Conservation (phyloP, 1,140 invertebrate genomes). For the Metopolophium dirhodum region DNA sequence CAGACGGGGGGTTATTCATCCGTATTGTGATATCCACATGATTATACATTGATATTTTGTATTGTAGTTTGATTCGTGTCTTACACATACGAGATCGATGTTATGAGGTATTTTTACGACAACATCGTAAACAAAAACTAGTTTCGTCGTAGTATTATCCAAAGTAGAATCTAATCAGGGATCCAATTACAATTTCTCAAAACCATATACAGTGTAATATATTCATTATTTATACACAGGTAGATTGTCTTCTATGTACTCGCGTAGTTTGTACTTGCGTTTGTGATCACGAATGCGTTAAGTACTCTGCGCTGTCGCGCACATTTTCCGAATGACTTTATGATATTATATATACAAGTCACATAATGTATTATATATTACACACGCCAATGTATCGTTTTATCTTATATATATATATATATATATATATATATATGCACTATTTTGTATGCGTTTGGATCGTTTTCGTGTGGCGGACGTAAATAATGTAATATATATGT, state of each 20-base stretch:
- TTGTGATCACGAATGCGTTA: not conserved
- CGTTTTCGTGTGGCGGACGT: not conserved
- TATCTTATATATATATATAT: too few relatives aligned
- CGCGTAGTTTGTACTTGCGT: not conserved
- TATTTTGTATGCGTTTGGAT: not conserved
- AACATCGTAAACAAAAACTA: not conserved
- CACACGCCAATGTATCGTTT: not conserved
- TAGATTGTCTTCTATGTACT: not conserved
- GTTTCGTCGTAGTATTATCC: not conserved
- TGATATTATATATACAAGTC: not conserved
- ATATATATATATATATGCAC: not conserved
- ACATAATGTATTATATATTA: not conserved
- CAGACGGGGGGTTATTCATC: not conserved
- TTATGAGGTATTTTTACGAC: constrained; percentile 22
- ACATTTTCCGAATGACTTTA: not conserved
- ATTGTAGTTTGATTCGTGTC: not conserved
- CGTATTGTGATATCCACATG: not conserved
- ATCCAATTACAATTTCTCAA: not conserved
- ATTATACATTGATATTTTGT: not conserved
- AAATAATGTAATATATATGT: not conserved
- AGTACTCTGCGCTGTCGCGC: not conserved
- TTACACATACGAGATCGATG: not conserved
- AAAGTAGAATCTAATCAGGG: not conserved
- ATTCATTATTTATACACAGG: too few relatives aligned
- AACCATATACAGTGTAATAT: not conserved